These are phyloP conservation scores for Protaetia brevitarsis DNA, from an alignment of 1,140 invertebrate species.

Conservation along the genomic window DNA sequence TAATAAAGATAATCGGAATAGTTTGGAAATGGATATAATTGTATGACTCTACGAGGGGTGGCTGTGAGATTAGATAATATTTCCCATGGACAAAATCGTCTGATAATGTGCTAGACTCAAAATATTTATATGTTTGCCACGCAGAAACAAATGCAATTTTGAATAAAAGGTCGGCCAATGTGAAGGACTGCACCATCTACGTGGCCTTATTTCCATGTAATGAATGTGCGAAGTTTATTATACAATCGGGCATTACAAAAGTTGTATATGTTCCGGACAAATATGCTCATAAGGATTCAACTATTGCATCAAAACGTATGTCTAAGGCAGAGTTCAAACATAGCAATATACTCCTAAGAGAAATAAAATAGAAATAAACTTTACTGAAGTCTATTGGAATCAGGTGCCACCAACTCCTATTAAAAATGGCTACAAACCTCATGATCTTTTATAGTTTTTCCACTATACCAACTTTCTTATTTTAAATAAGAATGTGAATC, in stretches of 20 bases:
- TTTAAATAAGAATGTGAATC: too few relatives aligned
- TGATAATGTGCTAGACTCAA: not conserved
- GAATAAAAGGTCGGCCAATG: slow-evolving; percentile 64
- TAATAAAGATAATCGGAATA: slow-evolving; percentile 66
- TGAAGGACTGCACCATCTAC: slow-evolving; percentile 67
- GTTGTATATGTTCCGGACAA: slow-evolving; percentile 50
- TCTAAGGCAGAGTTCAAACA: too few relatives aligned
- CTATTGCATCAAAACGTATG: too few relatives aligned
- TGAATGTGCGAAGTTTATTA: slow-evolving; percentile 78
- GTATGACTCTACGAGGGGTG: slow-evolving; percentile 74
- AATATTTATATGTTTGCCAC: slow-evolving; percentile 56
- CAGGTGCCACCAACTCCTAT: too few relatives aligned
- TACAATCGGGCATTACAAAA: slow-evolving; percentile 68
- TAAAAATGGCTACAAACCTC: too few relatives aligned
- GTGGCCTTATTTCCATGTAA: slow-evolving; percentile 74
- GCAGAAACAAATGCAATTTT: slow-evolving; percentile 80
- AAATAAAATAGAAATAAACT: too few relatives aligned
- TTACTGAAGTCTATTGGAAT: too few relatives aligned
- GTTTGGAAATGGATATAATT: slow-evolving; percentile 79
- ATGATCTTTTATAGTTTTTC: too few relatives aligned
- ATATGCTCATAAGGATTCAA: not conserved
- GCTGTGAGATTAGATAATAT: too few relatives aligned
- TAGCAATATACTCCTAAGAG: too few relatives aligned
- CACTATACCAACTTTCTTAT: too few relatives aligned
- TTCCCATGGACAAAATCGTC: slow-evolving; percentile 69